Base-by-base conservation (phyloP, 2,888 invertebrate genomes). In the Serrognathus titanus region DNA sequence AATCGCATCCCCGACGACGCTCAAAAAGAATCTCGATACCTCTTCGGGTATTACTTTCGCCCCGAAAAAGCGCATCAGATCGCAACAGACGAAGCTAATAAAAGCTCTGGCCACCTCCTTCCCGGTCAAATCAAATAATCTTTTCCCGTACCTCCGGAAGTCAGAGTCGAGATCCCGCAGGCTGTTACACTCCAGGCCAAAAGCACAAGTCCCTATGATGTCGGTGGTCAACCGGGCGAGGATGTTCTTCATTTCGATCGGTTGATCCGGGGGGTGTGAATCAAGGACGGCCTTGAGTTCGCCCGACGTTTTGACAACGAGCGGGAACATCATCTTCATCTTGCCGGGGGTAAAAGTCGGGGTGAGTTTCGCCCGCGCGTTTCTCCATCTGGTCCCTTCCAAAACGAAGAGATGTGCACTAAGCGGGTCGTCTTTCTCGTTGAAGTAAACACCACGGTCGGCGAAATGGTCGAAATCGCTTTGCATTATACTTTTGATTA, bases 331-430 rank as follows among this genome's bases (percentile, higher is more conserved):
- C 24, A 56, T 49, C 39, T 61, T 63, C 55, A 64, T 61, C 46
- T 64, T 64, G 7, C 62, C 61, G 1, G 64, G 54, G 63, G 60
- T 3, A 59, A 60, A 41, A 63, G 43, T n/a, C n/a, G n/a, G n/a
- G n/a, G n/a, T n/a, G n/a, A n/a, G n/a, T 53, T 61, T 61, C 12
- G 48, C 37, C 2, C 63, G 48, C 47, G 39, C 39, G 24, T n/a
- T 41, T 65, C 81, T 85, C 88, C 89, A 89, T 13, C 78, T 75
- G 9, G 79, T 73, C 0, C 82, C 83, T 38, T 76, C 76, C 38
- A 82, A 66, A 59, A 80, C 75, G 63, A 86, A 84, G 1, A 87
- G 69, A 66, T 83, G 82, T 0, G 77, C 81, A 0, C 83, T 79
- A 16, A 85, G 59, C 0, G 81, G 83, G 69, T 86, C 84, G 3